Percentiles rank a stretch among this genome's conserved stretches.
These are phyloP conservation scores for Lysandra bellargus DNA, from an alignment of 2,888 invertebrate genomes.

Conservation along the genomic window DNA sequence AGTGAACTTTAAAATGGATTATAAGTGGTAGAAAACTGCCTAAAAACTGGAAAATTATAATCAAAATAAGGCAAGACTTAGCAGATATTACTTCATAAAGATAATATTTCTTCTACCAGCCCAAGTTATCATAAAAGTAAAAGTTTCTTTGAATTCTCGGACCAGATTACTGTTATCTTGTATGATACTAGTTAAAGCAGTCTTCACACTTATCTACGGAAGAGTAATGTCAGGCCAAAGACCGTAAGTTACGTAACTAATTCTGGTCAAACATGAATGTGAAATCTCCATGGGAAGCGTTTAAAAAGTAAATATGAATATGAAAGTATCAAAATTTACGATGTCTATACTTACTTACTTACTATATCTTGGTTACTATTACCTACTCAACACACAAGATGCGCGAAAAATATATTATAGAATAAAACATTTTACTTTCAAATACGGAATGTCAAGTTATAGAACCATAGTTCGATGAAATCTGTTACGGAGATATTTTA, in stretches of 20 bases:
- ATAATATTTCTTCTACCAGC: background rate
- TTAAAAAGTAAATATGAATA: slow-evolving; percentile 7
- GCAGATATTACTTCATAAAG: background rate
- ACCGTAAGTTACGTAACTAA: background rate
- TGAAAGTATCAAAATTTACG: slow-evolving; percentile 21
- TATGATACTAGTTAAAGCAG: background rate
- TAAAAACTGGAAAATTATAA: background rate
- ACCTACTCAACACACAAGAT: background rate
- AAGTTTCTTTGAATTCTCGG: slow-evolving; percentile 6
- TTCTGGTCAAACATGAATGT: slow-evolving; percentile 16
- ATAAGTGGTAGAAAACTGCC: background rate
- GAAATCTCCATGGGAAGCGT: slow-evolving; percentile 13
- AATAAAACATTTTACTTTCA: background rate
- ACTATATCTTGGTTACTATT: background rate
- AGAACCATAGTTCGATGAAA: background rate
- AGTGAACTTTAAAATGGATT: background rate
- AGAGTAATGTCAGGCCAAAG: background rate
- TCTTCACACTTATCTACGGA: slow-evolving; percentile 7
- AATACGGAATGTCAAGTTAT: background rate
- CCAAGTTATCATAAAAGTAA: slow-evolving; percentile 17
- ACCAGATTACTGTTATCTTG: slow-evolving; percentile 24
- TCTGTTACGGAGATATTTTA: too few relatives aligned
- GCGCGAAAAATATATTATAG: background rate
- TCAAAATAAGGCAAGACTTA: background rate
- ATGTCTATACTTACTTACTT: too few relatives aligned